Evolutionary conservation across 2,888 invertebrate genomes (phyloP).

Genomic region (Teinopalpus imperialis): DNA sequence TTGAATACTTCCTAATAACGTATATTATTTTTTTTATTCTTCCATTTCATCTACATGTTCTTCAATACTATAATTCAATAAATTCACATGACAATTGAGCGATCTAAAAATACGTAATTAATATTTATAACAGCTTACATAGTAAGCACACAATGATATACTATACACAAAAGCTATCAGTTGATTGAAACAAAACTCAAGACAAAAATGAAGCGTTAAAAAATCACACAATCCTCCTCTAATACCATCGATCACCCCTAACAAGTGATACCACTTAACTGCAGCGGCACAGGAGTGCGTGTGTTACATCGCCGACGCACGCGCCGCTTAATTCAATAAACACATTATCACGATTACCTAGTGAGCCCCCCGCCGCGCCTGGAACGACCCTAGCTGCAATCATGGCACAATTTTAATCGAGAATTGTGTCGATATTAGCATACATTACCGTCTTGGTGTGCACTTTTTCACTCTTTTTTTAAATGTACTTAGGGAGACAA

Average conservation of each 20-base stretch:
- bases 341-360: conserved; percentile 80
- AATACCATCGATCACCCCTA: conserved; percentile 39
- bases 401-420: conserved; percentile 12
- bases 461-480: no score
- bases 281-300: conserved; percentile 40
- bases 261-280: conserved; percentile 48
- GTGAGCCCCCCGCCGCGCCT: conserved; percentile 48
- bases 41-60: no score
- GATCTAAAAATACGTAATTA: no score
- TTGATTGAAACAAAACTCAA: conserved; percentile 11
- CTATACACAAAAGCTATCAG: not conserved
- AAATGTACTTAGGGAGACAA: no score
- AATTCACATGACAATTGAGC: no score
- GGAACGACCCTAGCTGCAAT: conserved; percentile 26
- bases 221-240: conserved; percentile 26
- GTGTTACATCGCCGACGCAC: conserved; percentile 69
- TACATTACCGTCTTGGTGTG: conserved; percentile 19
- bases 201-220: conserved; percentile 3
- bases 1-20: no score
- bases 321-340: conserved; percentile 80
- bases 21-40: no score
- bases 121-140: not conserved
- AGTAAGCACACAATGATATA: not conserved
- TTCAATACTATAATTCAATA: no score
- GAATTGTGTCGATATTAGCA: conserved; percentile 6